Conservation (phyloP, 2,888 invertebrate genomes). For the Chrysodeixis includens region DNA sequence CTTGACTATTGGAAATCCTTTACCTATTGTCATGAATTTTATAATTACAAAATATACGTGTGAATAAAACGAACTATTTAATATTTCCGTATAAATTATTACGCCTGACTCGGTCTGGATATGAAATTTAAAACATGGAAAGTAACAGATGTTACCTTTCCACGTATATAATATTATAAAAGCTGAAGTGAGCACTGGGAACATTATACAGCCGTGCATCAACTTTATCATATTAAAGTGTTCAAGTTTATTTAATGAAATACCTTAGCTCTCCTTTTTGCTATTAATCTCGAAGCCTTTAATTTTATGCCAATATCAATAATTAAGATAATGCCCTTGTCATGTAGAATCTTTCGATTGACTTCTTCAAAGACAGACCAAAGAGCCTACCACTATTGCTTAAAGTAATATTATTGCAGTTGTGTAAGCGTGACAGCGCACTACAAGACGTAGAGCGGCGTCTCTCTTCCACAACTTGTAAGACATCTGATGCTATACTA, state of each 20-base stretch:
- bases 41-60: conserved; percentile 13
- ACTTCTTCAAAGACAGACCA: too few relatives aligned
- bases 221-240: conserved; percentile 4
- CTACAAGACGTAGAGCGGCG: too few relatives aligned
- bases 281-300: background rate
- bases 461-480: too few relatives aligned
- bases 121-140: conserved; percentile 44
- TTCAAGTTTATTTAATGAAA: background rate
- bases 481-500: too few relatives aligned
- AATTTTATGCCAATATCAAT: background rate
- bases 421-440: too few relatives aligned
- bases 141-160: conserved; percentile 24
- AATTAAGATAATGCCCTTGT: too few relatives aligned
- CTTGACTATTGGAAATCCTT: background rate
- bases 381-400: too few relatives aligned
- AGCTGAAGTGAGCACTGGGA: conserved; percentile 35
- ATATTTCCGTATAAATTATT: conserved; percentile 30
- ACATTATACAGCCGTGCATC: conserved; percentile 28
- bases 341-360: too few relatives aligned
- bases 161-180: conserved; percentile 34
- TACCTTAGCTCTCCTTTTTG: background rate
- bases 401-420: too few relatives aligned
- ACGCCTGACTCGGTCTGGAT: conserved; percentile 19
- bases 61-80: conserved; percentile 37
- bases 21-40: background rate